phyloP scores from a whole-genome alignment of 2,113 vertebrate genomes.

The Hylia prasina region DNA sequence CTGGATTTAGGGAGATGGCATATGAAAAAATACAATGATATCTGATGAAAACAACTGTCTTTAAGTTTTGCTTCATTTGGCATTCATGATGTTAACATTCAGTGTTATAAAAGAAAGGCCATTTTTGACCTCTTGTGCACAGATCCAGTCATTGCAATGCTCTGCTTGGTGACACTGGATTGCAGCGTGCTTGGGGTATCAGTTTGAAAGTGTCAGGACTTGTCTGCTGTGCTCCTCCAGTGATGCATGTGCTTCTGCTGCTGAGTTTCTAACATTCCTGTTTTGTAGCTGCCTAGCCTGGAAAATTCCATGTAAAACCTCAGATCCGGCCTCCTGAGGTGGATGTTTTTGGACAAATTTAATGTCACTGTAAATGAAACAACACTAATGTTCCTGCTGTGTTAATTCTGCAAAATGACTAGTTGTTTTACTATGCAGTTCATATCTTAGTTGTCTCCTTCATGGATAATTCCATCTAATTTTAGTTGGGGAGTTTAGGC shows the following conservation, averaged over 20 bases:
- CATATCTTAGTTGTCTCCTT: background rate
- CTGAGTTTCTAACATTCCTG: background rate
- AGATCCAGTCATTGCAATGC: background rate
- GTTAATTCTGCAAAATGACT: slow-evolving; percentile 3
- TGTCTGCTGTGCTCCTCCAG: background rate
- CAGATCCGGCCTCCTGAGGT: background rate
- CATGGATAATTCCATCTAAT: background rate
- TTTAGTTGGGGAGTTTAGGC: background rate
- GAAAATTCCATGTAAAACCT: slow-evolving; percentile 10
- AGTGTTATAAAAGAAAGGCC: background rate
- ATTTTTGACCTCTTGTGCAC: background rate
- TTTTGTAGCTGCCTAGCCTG: background rate
- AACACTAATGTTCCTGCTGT: background rate
- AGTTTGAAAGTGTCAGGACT: background rate
- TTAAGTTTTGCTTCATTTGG: background rate
- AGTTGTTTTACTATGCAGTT: background rate
- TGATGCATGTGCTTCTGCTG: background rate
- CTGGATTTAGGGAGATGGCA: background rate
- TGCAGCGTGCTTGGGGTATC: background rate
- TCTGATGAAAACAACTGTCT: no score
- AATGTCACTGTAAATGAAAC: background rate
- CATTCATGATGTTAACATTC: background rate
- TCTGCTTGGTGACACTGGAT: background rate
- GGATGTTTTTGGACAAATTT: background rate
- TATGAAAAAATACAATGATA: no score